Conservation (phyloP, 2,888 invertebrate species). For the Acanthacorydalis orientalis region DNA sequence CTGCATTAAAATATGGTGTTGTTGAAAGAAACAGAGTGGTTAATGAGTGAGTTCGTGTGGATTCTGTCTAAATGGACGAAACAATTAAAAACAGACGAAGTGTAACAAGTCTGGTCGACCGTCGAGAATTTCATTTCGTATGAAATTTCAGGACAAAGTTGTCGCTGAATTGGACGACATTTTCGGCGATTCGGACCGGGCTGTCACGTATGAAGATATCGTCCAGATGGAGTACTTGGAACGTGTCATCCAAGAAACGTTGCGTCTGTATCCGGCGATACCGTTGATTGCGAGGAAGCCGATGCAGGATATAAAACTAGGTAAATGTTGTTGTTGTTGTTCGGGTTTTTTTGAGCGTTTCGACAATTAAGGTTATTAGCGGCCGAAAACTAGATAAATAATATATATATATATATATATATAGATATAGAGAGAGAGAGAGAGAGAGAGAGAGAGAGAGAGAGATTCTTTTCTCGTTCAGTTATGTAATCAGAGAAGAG, state of each 20-base stretch:
- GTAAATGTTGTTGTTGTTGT: neutral
- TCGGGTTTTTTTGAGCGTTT: neutral
- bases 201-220: conserved; percentile 14
- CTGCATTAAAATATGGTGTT: no score
- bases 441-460: no score
- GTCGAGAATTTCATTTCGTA: neutral
- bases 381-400: no score
- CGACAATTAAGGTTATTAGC: no score
- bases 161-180: conserved; percentile 8
- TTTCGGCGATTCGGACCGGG: conserved; percentile 11
- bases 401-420: no score
- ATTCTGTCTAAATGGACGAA: neutral
- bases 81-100: neutral
- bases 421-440: no score
- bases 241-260: conserved; percentile 17
- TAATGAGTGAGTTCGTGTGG: conserved; percentile 7
- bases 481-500: no score
- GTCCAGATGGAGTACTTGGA: conserved; percentile 15
- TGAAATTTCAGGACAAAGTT: conserved; percentile 3
- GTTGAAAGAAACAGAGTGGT: no score
- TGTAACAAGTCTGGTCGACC: neutral
- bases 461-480: no score
- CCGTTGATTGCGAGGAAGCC: conserved; percentile 12
- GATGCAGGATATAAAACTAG: conserved; percentile 10
- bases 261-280: conserved; percentile 15